phyloP scores from a whole-genome alignment of 2,113 vertebrate species.

The Merops nubicus region DNA sequence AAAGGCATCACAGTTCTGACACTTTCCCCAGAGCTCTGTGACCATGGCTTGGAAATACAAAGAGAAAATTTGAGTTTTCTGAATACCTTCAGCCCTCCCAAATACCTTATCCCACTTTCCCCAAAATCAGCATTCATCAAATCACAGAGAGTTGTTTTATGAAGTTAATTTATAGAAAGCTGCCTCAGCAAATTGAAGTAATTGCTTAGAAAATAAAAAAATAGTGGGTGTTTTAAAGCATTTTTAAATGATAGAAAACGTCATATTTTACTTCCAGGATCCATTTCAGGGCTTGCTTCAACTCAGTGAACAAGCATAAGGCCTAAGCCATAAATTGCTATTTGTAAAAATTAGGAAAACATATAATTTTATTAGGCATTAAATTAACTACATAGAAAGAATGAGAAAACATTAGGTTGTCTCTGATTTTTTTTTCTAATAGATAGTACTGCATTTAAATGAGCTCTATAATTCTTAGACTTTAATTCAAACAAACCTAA shows the following conservation, averaged over 20 bases:
- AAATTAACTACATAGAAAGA: constrained; percentile 28
- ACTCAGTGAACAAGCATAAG: background rate
- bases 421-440: background rate
- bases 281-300: background rate
- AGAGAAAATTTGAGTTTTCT: background rate
- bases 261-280: background rate
- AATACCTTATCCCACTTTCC: background rate
- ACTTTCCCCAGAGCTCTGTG: background rate
- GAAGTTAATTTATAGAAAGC: background rate
- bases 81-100: background rate
- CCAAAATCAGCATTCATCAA: background rate
- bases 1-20: background rate
- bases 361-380: constrained; percentile 38
- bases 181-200: background rate
- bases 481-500: constrained; percentile 55
- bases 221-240: background rate
- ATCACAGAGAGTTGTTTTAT: background rate
- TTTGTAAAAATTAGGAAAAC: constrained; percentile 36
- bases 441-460: background rate
- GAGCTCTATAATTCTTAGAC: background rate
- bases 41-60: background rate
- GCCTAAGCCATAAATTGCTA: background rate
- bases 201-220: background rate
- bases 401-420: constrained; percentile 10
- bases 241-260: background rate